Evolutionary conservation across 2,113 vertebrate genomes (phyloP), one percentile per base, ranked within the genome.

Genomic region (Albula goreensis): DNA sequence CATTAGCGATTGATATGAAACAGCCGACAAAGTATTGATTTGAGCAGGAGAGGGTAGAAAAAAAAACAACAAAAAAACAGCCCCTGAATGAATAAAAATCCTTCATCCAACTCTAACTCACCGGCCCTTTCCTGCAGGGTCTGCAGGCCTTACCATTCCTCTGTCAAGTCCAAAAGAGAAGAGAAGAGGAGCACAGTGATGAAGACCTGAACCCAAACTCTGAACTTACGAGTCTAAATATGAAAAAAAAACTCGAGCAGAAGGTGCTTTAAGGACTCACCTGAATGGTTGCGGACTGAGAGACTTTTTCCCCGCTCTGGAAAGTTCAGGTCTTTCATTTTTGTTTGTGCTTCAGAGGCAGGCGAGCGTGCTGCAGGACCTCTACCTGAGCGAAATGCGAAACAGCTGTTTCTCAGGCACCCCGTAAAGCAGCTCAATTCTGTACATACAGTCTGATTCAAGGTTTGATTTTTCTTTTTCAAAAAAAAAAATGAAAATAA

Each of bases 311-410:
- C 22, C 1, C 31, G 70, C 70, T 74, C 70, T n/a, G 19, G 7
- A 74, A 31, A 74, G 22, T 74, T 31, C 70, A 25, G 22, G 7
- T 19, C 22, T n/a, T 74, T 74, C 70, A 22, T 19, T 19, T 2
- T 66, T 4, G 5, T 5, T 3, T 66, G 3, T 19, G 17, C 60
- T 66, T 3, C 74, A 85, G 83, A 57, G 70, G 83, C 66, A 13
- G 85, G 91, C 83, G 90, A 88, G 86, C 89, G 86, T 57, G 4
- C 82, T 86, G 89, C 91, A 91, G 93, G 90, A 92, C 91, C 80
- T 79, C 91, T 74, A 78, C 63, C 66, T 80, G 19, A 4, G 49
- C 63, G 81, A 52, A 83, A 85, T 91, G 90, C 87, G 90, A 91
- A 92, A 88, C 87, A 83, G 90, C 90, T 85, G 86, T 90, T 87